phyloP scores from a whole-genome alignment of 2,888 invertebrate species.

The Oscheius sp. region DNA sequence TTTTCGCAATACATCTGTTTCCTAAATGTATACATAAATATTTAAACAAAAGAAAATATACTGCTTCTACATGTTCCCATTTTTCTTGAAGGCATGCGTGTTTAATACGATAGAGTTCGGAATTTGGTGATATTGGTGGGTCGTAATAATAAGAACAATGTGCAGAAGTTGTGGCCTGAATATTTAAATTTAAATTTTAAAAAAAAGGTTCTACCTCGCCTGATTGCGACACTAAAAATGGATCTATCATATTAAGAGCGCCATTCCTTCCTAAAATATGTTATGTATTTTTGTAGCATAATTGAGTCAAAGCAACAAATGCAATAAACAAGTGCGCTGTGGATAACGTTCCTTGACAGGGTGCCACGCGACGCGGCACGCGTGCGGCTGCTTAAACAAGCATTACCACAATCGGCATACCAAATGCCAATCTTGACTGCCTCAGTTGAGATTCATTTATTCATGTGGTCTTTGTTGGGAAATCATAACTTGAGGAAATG shows the following conservation, averaged over 20 bases:
- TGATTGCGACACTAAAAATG: not conserved
- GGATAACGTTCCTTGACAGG: conserved; percentile 14
- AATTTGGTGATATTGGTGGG: not conserved
- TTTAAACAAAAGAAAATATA: not conserved
- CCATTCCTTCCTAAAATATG: not conserved
- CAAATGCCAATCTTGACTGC: not conserved
- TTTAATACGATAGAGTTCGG: conserved; percentile 5
- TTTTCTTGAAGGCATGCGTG: not conserved
- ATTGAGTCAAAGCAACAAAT: too few relatives aligned
- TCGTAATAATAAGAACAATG: not conserved
- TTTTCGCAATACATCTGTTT: not conserved
- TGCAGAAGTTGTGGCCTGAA: not conserved
- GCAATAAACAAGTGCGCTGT: conserved; percentile 22
- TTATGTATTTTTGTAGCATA: too few relatives aligned
- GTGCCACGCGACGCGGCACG: conserved; percentile 17
- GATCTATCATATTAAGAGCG: not conserved
- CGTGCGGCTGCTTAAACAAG: conserved; percentile 18
- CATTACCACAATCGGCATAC: conserved; percentile 24
- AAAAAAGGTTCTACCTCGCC: not conserved
- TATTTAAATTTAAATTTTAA: not conserved
- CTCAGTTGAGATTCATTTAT: not conserved
- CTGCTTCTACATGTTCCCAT: conserved; percentile 1
- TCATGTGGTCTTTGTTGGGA: too few relatives aligned
- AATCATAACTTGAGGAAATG: too few relatives aligned
- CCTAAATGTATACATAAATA: not conserved